phyloP scores from a whole-genome alignment of 2,797 vertebrate genomes.

The Molossus alvarezi region DNA sequence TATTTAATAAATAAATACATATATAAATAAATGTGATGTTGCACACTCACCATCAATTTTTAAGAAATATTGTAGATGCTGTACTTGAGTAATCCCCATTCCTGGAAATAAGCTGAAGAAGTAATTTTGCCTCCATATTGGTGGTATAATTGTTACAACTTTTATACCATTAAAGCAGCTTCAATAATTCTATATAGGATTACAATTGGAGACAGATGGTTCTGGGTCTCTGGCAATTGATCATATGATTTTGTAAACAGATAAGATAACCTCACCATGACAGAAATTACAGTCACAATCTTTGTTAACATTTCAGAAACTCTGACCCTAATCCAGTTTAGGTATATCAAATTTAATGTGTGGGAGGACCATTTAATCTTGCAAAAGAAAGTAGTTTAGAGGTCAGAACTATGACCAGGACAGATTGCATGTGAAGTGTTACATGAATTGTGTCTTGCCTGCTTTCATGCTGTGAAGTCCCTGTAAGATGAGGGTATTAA shows the following conservation, averaged over 20 bases:
- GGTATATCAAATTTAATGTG: background rate
- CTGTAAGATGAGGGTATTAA: background rate
- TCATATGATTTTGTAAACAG: constrained; percentile 56
- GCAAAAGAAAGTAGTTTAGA: background rate
- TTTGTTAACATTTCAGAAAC: constrained; percentile 40
- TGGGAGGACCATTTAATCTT: background rate
- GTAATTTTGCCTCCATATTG: background rate
- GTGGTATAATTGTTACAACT: background rate
- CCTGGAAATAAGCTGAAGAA: constrained; percentile 13
- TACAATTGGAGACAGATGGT: constrained; percentile 18
- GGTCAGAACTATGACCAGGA: background rate
- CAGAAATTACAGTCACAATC: background rate
- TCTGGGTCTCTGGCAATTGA: background rate
- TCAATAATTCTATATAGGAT: background rate
- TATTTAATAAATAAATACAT: constrained; percentile 25
- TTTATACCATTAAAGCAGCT: background rate
- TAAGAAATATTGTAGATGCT: background rate
- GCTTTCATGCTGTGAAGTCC: background rate
- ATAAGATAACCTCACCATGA: background rate
- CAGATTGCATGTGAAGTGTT: background rate
- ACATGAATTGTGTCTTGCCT: background rate
- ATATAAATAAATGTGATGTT: background rate
- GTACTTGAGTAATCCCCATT: background rate
- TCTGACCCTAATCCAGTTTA: background rate
- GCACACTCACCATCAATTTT: constrained; percentile 29